Evolutionary conservation across 2,888 invertebrate genomes (phyloP).

Genomic region (Scaptomyza tumidula): DNA sequence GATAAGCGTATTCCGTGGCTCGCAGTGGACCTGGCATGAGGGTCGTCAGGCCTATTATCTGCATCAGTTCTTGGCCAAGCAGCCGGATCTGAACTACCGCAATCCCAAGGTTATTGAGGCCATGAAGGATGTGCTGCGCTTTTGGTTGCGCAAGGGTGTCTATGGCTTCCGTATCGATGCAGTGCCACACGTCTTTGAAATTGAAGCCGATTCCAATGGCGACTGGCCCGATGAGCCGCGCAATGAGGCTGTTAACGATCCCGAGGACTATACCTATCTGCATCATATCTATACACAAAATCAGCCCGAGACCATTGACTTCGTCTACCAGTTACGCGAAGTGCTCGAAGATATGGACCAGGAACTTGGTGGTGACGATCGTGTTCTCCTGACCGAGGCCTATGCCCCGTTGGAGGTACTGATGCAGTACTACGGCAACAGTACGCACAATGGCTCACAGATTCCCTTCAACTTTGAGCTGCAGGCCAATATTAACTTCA

Average conservation of each 20-base stretch:
- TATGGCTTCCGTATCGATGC: conserved; percentile 92
- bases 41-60: conserved; percentile 87
- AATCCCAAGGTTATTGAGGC: conserved; percentile 85
- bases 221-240: conserved; percentile 86
- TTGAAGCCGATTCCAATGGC: conserved; percentile 71
- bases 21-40: conserved; percentile 88
- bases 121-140: conserved; percentile 88
- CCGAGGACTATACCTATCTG: conserved; percentile 86
- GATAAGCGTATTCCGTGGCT: conserved; percentile 86
- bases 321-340: conserved; percentile 86
- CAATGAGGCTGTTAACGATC: conserved; percentile 83
- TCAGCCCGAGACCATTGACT: conserved; percentile 86
- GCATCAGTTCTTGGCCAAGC: conserved; percentile 87
- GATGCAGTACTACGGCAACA: conserved; percentile 87
- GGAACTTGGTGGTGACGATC: conserved; percentile 80
- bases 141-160: conserved; percentile 92
- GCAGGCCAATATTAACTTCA: conserved; percentile 85
- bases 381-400: conserved; percentile 87
- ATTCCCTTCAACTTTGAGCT: conserved; percentile 89
- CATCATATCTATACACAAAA: conserved; percentile 87
- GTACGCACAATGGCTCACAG: conserved; percentile 85
- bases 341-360: conserved; percentile 85
- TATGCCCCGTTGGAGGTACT: conserved; percentile 86
- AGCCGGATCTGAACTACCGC: conserved; percentile 89
- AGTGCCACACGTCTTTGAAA: conserved; percentile 84